These are phyloP conservation scores for Lasiurus cinereus DNA, from an alignment of 2,113 vertebrate genomes.

Conservation along the genomic window DNA sequence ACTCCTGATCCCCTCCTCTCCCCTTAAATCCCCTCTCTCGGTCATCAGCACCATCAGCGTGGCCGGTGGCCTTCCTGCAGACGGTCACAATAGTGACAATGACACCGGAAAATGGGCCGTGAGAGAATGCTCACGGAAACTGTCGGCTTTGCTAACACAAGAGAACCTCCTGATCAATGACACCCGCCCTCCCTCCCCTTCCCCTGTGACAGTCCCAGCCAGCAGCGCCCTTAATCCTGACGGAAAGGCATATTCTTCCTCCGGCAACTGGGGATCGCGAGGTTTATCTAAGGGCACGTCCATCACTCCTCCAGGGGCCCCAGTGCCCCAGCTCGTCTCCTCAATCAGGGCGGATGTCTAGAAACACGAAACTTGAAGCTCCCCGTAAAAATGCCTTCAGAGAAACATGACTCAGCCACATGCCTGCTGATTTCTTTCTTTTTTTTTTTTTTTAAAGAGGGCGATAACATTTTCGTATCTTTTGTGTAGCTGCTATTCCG, in stretches of 20 bases:
- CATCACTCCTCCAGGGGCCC: background rate
- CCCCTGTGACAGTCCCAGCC: background rate
- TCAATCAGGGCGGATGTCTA: conserved; percentile 23
- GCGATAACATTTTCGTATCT: background rate
- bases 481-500: background rate
- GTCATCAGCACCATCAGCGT: background rate
- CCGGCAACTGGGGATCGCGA: background rate
- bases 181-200: background rate
- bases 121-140: background rate
- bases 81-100: background rate
- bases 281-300: background rate
- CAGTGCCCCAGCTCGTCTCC: background rate
- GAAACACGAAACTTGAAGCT: background rate
- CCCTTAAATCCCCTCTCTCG: background rate
- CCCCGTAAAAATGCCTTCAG: background rate
- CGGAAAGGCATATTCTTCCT: background rate
- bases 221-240: background rate
- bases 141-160: background rate
- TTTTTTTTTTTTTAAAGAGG: background rate
- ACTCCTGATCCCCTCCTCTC: background rate
- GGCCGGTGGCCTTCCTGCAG: background rate
- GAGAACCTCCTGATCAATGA: background rate
- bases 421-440: background rate
- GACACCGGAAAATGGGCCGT: background rate
- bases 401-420: background rate